Percentiles rank a stretch among this genome's conserved stretches.
Conservation (phyloP, 2,888 invertebrate genomes). For the Galerucella pusilla region DNA sequence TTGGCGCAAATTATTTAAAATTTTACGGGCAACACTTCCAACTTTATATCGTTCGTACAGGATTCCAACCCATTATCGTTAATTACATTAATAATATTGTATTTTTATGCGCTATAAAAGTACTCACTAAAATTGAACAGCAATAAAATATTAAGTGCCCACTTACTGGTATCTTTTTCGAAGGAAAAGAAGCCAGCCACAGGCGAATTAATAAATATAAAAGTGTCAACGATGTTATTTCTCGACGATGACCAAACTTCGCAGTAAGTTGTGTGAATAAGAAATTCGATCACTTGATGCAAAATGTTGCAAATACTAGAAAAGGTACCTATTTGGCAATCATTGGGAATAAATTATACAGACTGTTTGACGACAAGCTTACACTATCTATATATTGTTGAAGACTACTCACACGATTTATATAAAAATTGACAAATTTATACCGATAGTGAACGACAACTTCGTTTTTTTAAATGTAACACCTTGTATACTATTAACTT, state of each 20-base stretch:
- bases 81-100: conserved; percentile 48
- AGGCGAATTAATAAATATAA: conserved; percentile 38
- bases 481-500: no score
- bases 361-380: no score
- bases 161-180: conserved; percentile 44
- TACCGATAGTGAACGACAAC: no score
- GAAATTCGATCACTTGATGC: background rate
- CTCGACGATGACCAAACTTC: conserved; percentile 6
- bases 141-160: conserved; percentile 48
- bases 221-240: conserved; percentile 35
- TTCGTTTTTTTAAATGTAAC: no score
- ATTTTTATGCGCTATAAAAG: conserved; percentile 47
- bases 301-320: conserved; percentile 2
- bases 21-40: conserved; percentile 35
- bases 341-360: no score
- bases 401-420: no score
- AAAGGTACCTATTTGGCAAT: no score
- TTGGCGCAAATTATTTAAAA: conserved; percentile 38
- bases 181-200: conserved; percentile 35
- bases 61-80: conserved; percentile 44
- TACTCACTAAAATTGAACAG: conserved; percentile 47
- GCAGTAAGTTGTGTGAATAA: conserved; percentile 15
- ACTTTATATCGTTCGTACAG: conserved; percentile 35
- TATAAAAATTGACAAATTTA: no score
- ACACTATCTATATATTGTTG: no score